phyloP scores from a whole-genome alignment of 2,113 vertebrate genomes.

The Tauraco erythrolophus region DNA sequence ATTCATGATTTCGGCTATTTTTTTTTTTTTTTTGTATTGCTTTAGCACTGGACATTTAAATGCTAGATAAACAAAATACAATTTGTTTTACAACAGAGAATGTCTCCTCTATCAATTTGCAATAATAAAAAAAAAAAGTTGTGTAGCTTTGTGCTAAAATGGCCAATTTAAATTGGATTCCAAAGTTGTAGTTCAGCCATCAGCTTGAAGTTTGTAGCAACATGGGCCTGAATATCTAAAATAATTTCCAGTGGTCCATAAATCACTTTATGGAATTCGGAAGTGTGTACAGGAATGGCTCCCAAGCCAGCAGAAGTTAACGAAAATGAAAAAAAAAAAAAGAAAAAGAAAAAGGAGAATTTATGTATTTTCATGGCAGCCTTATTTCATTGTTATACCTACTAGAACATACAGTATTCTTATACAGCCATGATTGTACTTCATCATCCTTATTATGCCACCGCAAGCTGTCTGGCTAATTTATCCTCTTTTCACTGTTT shows the following conservation, averaged over 20 bases:
- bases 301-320: constrained; percentile 16
- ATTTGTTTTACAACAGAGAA: not conserved
- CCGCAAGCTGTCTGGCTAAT: not conserved
- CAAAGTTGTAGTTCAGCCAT: constrained; percentile 1
- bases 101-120: not conserved
- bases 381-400: not conserved
- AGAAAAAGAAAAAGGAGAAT: not conserved
- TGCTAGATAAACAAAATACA: constrained; percentile 23
- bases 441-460: not conserved
- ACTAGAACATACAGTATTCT: not conserved
- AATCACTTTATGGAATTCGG: not conserved
- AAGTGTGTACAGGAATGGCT: not conserved
- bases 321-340: not conserved
- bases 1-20: not conserved
- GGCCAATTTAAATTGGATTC: constrained; percentile 46
- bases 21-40: not conserved
- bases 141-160: constrained; percentile 24
- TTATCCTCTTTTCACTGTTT: not conserved
- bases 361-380: not conserved
- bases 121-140: not conserved
- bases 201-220: constrained; percentile 9
- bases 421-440: not conserved
- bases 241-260: not conserved
- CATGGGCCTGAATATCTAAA: not conserved
- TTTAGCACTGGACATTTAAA: not conserved